phyloP scores from a whole-genome alignment of 2,797 vertebrate genomes.

The Pipistrellus nathusii region DNA sequence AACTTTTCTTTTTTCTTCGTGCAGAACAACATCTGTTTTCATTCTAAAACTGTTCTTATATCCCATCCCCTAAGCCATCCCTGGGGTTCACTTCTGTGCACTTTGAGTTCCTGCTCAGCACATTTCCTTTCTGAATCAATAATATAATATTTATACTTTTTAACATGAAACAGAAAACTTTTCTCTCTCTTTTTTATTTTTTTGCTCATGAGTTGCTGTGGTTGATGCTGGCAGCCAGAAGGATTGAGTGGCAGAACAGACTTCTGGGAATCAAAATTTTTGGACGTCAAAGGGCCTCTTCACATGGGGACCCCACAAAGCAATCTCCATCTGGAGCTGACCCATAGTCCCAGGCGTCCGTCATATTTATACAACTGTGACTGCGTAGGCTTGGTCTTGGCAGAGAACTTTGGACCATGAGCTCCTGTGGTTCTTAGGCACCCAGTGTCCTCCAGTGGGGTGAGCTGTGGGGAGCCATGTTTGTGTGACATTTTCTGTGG shows the following conservation, averaged over 20 bases:
- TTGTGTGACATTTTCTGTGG: accelerated
- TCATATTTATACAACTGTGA: accelerated
- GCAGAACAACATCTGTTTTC: slow-evolving; percentile 76
- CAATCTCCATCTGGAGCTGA: accelerated
- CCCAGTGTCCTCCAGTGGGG: accelerated
- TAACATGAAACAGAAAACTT: slow-evolving; percentile 71
- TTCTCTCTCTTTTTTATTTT: neutral
- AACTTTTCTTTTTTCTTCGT: neutral
- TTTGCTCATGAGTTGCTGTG: neutral
- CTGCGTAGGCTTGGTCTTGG: accelerated
- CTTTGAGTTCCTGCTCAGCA: slow-evolving; percentile 70
- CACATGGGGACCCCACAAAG: accelerated
- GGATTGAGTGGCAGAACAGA: neutral
- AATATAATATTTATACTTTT: slow-evolving; percentile 76
- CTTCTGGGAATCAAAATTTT: neutral
- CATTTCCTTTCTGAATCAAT: slow-evolving; percentile 81
- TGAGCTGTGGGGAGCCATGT: accelerated
- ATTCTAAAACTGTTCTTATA: slow-evolving; percentile 58
- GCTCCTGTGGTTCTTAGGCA: accelerated
- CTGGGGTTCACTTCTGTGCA: slow-evolving; percentile 71
- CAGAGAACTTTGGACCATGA: too few relatives aligned
- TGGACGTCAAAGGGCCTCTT: too few relatives aligned
- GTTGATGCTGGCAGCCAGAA: neutral
- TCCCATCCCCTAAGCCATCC: slow-evolving; percentile 73
- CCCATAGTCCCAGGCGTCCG: accelerated